These are phyloP conservation scores for Cyanistes caeruleus DNA, from an alignment of 2,113 vertebrate species.

Conservation along the genomic window DNA sequence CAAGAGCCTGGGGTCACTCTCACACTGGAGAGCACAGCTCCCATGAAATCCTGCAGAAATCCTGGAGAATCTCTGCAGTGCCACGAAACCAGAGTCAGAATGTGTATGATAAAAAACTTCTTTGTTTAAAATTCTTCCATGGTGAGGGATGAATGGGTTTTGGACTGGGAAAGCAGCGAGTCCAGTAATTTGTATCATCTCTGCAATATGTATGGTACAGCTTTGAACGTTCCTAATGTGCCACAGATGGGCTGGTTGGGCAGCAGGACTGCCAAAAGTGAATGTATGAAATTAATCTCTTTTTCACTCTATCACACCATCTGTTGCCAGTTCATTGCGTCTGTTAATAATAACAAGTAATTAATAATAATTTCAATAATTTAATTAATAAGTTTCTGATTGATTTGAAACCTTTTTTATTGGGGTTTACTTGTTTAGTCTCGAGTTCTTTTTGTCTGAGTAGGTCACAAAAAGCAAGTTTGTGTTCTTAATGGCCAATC, in stretches of 20 bases:
- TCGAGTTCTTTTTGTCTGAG: neutral
- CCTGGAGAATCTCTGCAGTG: neutral
- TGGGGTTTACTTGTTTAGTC: neutral
- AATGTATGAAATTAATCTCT: conserved; percentile 52
- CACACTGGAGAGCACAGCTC: neutral
- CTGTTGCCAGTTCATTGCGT: conserved; percentile 46
- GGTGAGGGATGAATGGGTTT: neutral
- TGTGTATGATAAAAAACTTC: neutral
- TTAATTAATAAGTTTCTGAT: conserved; percentile 37
- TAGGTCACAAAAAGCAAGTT: neutral
- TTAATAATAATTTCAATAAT: conserved; percentile 57
- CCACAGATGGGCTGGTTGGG: conserved; percentile 59
- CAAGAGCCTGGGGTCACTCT: fast-evolving
- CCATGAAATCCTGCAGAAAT: neutral
- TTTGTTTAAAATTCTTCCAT: neutral
- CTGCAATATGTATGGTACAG: neutral
- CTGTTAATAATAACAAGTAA: conserved; percentile 62
- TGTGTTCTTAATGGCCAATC: neutral
- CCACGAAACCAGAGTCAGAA: neutral
- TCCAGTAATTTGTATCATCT: neutral
- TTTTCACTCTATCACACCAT: conserved; percentile 35
- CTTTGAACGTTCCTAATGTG: neutral
- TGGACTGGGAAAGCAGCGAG: neutral
- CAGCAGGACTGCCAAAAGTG: conserved; percentile 53
- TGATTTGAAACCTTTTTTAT: neutral